These are phyloP conservation scores for Potamarius usumacintae DNA, from an alignment of 2,113 vertebrate species.

Conservation along the genomic window DNA sequence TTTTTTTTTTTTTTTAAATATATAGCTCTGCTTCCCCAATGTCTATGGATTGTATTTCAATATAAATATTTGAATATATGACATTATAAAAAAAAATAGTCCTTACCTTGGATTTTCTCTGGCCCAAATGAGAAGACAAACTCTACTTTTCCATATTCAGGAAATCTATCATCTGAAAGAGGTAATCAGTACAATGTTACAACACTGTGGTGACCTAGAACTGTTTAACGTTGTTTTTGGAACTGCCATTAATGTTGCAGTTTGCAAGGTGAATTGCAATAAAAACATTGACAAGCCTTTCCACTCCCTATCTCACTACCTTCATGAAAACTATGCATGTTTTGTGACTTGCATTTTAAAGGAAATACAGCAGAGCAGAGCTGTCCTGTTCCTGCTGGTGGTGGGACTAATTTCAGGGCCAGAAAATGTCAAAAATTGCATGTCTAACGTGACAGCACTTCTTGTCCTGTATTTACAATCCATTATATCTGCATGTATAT, in stretches of 20 bases:
- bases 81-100: neutral
- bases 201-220: neutral
- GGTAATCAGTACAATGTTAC: neutral
- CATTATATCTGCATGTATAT: neutral
- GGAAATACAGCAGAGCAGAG: neutral
- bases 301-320: neutral
- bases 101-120: constrained; percentile 94
- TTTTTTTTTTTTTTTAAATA: neutral
- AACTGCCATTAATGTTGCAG: neutral
- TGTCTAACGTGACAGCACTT: neutral
- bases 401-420: neutral
- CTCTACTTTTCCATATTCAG: constrained; percentile 96
- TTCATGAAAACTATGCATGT: neutral
- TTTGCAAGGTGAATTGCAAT: neutral
- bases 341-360: neutral
- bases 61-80: neutral
- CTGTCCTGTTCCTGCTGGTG: neutral
- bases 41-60: neutral
- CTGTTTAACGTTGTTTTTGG: neutral
- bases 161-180: constrained; percentile 88
- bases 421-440: neutral
- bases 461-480: neutral
- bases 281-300: neutral
- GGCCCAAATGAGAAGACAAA: constrained; percentile 97
- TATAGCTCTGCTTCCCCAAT: neutral